Base-by-base conservation (phyloP, 2,113 vertebrate species). In the Sapajus apella region DNA sequence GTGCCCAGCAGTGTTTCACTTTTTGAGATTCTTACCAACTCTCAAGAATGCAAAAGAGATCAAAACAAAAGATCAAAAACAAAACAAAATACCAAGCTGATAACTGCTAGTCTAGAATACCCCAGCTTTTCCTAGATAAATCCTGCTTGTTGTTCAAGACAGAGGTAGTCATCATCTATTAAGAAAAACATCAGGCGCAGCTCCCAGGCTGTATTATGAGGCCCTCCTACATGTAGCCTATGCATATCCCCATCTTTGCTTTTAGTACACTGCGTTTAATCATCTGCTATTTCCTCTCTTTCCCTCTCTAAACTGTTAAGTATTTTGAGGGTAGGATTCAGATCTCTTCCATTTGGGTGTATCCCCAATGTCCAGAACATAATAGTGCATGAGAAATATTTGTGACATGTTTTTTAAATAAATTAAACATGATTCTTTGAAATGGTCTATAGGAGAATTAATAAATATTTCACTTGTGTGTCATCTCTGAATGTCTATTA, bases 371-470 rank as follows among this genome's bases (percentile, higher is more conserved):
- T 87, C 76, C 85, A 8, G 16, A 94, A 73, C 6, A 45, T 45
- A 87, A 56, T 8, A 3, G 30, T 17, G 25, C 27, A 87, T 20
- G 55, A 72, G 8, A 90, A 97, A 56, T 40, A 81, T n/a, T 37
- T 75, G 91, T 37, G 45, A 68, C 2, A 23, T 93, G n/a, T 32
- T 87, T 96, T 92, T 56, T 8, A 87, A 94, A 27, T 27, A 89
- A 91, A 75, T 82, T 94, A 79, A 97, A 83, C 47, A 73, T 52
- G 7, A 68, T 86, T 88, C 47, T 73, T 61, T 93, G 58, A 90
- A 87, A 94, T 91, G 37, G 3, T 64, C 45, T 64, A 20, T 17
- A 92, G 50, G 66, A 84, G 50, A 23, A 84, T 2, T 50, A 45
- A 79, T 89, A 90, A 96, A 72, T 27, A 84, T 66, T 73, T 91